Evolutionary conservation across 2,797 vertebrate species (phyloP), one percentile per base, ranked within the genome.

Genomic region (Notoglanidium macrostoma): DNA sequence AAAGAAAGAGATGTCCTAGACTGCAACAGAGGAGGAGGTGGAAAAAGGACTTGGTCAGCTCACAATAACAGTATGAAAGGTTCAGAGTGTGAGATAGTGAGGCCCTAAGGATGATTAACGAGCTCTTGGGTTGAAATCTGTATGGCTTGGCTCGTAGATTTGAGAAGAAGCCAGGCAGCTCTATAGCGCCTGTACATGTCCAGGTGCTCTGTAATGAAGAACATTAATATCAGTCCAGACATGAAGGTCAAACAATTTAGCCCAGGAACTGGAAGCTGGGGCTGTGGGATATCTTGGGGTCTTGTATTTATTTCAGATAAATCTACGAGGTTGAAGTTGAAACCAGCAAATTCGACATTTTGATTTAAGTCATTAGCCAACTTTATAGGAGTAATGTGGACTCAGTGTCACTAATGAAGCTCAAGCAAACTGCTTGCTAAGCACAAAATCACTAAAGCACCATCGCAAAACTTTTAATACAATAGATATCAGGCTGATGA

Each of bases 1-100:
- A 93, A 94, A 90, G 87, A 90, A 89, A 92, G 73, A 85, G 89
- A 94, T 95, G 93, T 93, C 91, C 91, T 92, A 93, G 91, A 88
- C 89, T 90, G 92, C 29, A 93, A 92, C 93, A 91, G 90, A 88
- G 89, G 87, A 92, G 92, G 92, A 91, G 93, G 93, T 91, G 90
- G 90, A 91, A 94, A 87, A 89, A 91, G 67, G 74, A 77, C 92
- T 87, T 40, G 86, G 49, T 84, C 51, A 40, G 61, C 86, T 88
- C 65, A 73, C 57, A 55, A 74, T 84, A 85, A 85, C 83, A 83
- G 87, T 79, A 87, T 85, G 83, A 89, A 90, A 88, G 83, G 49
- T 55, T 88, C 23, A 23, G 32, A 87, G 83, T 54, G 26, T 26
- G 55, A 86, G 49, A 23, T 23, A 70, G 63, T 73, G 61, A 85